Percentiles rank a stretch among this genome's conserved stretches.
Evolutionary conservation across 2,113 vertebrate genomes (phyloP).

Genomic region (Marcusenius ussheri): DNA sequence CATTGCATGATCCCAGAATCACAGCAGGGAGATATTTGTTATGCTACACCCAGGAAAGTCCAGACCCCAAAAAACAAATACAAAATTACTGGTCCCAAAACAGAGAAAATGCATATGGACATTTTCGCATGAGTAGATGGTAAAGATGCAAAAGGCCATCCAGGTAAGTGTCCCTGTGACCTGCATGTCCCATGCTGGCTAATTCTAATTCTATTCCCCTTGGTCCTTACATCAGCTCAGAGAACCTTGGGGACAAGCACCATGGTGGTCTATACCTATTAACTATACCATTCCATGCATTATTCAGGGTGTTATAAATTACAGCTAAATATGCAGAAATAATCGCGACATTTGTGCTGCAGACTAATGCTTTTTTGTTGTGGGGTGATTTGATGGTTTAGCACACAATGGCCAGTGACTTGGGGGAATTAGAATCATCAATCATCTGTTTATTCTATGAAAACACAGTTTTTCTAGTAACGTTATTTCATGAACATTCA

Average conservation of each 20-base stretch:
- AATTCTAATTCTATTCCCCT: background rate
- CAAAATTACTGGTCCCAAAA: background rate
- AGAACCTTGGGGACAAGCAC: background rate
- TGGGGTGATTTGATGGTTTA: background rate
- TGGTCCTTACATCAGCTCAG: background rate
- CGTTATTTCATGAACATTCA: background rate
- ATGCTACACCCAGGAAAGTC: background rate
- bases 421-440: background rate
- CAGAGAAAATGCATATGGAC: background rate
- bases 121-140: background rate
- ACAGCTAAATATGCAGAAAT: background rate
- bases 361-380: background rate
- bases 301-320: background rate
- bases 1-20: background rate
- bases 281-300: background rate
- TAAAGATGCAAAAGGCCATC: background rate
- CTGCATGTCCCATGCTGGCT: background rate
- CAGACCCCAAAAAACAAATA: background rate
- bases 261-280: background rate
- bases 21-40: background rate
- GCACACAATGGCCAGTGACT: background rate
- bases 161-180: background rate
- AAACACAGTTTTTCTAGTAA: background rate
- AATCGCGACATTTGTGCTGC: background rate
- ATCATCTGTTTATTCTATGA: background rate